phyloP scores from a whole-genome alignment of 2,113 vertebrate species.

The Galbula dea region DNA sequence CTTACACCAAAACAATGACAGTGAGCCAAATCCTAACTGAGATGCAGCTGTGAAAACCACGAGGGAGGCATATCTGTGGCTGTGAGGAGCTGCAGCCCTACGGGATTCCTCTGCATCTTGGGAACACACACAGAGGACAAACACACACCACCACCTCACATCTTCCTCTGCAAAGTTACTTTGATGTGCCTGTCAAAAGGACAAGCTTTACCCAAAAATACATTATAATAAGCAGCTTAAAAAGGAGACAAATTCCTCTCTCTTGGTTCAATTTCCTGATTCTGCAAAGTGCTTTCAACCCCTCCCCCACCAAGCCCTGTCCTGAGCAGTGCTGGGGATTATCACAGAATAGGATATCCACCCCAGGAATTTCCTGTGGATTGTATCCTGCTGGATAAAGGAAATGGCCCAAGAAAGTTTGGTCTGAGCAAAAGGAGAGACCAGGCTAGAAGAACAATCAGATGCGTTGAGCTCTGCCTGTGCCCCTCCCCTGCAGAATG shows the following conservation, averaged over 20 bases:
- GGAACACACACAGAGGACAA: background rate
- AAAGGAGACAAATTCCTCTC: slow-evolving; percentile 24
- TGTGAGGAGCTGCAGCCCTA: background rate
- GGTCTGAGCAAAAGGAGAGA: slow-evolving; percentile 40
- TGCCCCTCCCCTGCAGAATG: slow-evolving; percentile 27
- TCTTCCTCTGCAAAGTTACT: background rate
- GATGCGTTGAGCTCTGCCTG: background rate
- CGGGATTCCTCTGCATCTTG: background rate
- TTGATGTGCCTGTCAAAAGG: slow-evolving; percentile 5
- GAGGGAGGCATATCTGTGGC: background rate
- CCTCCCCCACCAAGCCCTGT: background rate
- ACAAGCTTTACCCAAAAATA: background rate
- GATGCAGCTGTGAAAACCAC: slow-evolving; percentile 17
- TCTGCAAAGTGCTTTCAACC: background rate
- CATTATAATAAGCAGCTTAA: background rate
- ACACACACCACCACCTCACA: background rate
- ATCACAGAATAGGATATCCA: slow-evolving; percentile 53
- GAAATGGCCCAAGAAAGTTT: slow-evolving; percentile 46
- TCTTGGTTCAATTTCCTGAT: background rate
- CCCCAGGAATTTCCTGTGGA: slow-evolving; percentile 60
- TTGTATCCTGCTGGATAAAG: slow-evolving; percentile 63
- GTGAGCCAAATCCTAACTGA: background rate
- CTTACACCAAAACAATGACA: slow-evolving; percentile 15
- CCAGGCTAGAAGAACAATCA: slow-evolving; percentile 39
- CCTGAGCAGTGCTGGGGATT: background rate